Evolutionary conservation across 2,888 invertebrate genomes (phyloP).

Genomic region (Holacanthella duospinosa): DNA sequence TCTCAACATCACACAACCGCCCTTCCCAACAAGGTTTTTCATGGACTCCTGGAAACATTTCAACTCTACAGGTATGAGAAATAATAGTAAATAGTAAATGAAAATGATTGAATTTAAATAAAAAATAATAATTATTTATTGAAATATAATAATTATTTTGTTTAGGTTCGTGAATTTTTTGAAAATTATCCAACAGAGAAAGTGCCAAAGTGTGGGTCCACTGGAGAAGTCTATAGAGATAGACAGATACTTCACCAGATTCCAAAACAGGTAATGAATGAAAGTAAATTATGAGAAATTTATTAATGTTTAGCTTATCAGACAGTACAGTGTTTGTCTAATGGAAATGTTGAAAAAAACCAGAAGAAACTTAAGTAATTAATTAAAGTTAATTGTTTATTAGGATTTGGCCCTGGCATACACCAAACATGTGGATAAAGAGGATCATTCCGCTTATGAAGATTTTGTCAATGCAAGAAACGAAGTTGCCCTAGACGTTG

Average conservation of each 20-base stretch:
- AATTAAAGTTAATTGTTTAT: slow-evolving; percentile 2
- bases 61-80: slow-evolving; percentile 44
- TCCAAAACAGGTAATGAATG: slow-evolving; percentile 73
- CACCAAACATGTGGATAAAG: slow-evolving; percentile 51
- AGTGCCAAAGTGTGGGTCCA: slow-evolving; percentile 62
- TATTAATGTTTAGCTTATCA: neutral
- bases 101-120: neutral
- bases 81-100: neutral
- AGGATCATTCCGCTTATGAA: slow-evolving; percentile 70
- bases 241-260: slow-evolving; percentile 76
- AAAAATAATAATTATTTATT: neutral
- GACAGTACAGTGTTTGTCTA: too few relatives aligned
- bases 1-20: slow-evolving; percentile 47
- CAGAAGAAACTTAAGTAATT: neutral
- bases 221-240: slow-evolving; percentile 68
- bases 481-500: slow-evolving; percentile 91
- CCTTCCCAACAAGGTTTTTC: slow-evolving; percentile 53
- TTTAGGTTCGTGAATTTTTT: slow-evolving; percentile 85
- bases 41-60: slow-evolving; percentile 61
- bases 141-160: too few relatives aligned
- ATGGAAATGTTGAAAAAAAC: neutral
- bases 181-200: slow-evolving; percentile 72
- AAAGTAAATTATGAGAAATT: too few relatives aligned
- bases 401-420: slow-evolving; percentile 36
- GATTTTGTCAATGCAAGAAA: slow-evolving; percentile 90